phyloP scores from a whole-genome alignment of 2,113 vertebrate species.

The Gavia stellata region DNA sequence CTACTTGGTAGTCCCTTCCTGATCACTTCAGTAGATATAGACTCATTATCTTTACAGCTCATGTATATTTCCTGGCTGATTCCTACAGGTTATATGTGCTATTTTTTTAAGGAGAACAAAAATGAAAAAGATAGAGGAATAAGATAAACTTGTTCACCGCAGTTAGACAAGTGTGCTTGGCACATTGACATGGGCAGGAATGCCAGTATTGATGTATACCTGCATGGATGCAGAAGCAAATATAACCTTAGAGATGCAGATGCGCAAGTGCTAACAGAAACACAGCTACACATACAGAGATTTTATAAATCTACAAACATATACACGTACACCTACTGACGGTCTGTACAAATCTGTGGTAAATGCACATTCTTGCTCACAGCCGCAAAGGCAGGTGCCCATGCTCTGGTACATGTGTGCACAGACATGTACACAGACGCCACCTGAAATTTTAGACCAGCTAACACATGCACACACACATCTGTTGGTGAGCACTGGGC shows the following conservation, averaged over 20 bases:
- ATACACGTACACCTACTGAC: background rate
- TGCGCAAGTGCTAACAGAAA: background rate
- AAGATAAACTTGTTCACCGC: background rate
- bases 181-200: rapidly evolving
- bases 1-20: background rate
- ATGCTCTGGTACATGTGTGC: background rate
- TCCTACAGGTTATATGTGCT: background rate
- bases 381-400: background rate
- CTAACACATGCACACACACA: background rate
- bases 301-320: background rate
- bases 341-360: background rate
- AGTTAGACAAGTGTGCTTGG: background rate
- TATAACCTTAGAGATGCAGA: background rate
- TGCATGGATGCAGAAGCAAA: background rate
- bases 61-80: background rate
- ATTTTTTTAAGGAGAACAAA: background rate
- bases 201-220: background rate
- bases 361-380: background rate
- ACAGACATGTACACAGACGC: background rate
- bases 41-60: background rate
- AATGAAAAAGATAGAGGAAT: background rate
- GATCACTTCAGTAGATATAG: background rate
- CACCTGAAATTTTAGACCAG: background rate
- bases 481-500: background rate
- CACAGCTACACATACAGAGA: background rate